Conservation (phyloP, 2,113 vertebrate species). For the Rhinichthys klamathensis region DNA sequence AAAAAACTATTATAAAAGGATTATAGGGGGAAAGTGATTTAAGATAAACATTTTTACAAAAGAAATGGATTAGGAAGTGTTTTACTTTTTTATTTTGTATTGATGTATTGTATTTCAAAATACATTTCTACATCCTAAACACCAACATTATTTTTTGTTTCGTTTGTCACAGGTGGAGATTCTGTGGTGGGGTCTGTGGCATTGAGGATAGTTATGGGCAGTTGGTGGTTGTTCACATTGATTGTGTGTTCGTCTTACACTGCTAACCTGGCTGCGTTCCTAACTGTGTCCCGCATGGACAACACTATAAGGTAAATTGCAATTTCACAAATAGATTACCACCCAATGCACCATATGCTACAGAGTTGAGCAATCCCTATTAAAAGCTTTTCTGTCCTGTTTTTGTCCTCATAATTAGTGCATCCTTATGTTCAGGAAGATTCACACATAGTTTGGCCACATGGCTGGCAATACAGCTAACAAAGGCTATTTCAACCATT, state of each 20-base stretch:
- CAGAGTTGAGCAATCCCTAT: neutral
- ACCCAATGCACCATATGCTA: constrained; percentile 10
- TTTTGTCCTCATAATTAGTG: constrained; percentile 1
- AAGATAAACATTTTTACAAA: neutral
- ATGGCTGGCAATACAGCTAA: neutral
- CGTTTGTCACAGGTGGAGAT: constrained; percentile 80
- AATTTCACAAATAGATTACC: constrained; percentile 8
- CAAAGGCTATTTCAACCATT: neutral
- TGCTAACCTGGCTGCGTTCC: constrained; percentile 93
- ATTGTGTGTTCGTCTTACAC: constrained; percentile 98
- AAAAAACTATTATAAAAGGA: neutral
- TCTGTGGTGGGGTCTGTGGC: constrained; percentile 87
- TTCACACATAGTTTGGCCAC: neutral
- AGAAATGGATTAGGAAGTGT: neutral
- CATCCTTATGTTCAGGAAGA: neutral
- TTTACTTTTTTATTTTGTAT: neutral
- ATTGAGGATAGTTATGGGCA: constrained; percentile 96
- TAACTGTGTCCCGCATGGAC: constrained; percentile 92
- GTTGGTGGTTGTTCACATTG: constrained; percentile 98
- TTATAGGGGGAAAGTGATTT: neutral
- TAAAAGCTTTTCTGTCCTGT: neutral
- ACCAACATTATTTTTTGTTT: neutral
- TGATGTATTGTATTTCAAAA: neutral
- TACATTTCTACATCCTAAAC: neutral
- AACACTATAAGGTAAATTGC: constrained; percentile 82